Percentiles rank a stretch among this genome's conserved stretches.
Evolutionary conservation across 1,140 invertebrate species (phyloP).

Genomic region (Temnothorax curvispinosus): DNA sequence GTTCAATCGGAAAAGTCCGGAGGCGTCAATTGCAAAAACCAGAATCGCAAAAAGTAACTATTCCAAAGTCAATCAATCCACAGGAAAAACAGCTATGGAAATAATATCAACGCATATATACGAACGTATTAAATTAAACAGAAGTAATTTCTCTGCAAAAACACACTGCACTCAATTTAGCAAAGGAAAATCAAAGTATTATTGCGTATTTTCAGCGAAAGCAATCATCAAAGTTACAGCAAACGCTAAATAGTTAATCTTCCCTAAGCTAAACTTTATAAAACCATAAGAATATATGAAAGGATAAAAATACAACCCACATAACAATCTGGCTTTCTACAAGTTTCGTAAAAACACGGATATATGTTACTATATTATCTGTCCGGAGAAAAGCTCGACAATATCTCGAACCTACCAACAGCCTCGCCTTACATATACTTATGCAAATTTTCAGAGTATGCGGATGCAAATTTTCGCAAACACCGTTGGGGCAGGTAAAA

Average conservation of each 20-base stretch:
- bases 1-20: slow-evolving; percentile 49
- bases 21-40: slow-evolving; percentile 8
- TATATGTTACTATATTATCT: slow-evolving; percentile 23
- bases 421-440: slow-evolving; percentile 45
- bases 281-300: background rate
- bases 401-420: slow-evolving; percentile 35
- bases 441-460: slow-evolving; percentile 54
- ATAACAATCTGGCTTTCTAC: background rate
- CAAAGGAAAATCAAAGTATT: background rate
- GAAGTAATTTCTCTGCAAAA: background rate
- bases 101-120: background rate
- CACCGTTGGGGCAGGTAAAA: slow-evolving; percentile 34
- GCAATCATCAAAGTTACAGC: background rate
- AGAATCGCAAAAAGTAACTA: slow-evolving; percentile 46
- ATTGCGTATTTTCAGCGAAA: background rate
- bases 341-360: background rate
- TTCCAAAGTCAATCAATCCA: background rate
- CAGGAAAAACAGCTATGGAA: background rate
- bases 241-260: background rate
- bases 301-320: background rate
- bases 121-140: background rate
- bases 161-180: background rate
- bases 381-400: background rate
- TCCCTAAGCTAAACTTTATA: background rate
- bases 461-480: slow-evolving; percentile 56